Conservation (phyloP, 2,888 invertebrate genomes). For the Hirtodrosophila histrioides region DNA sequence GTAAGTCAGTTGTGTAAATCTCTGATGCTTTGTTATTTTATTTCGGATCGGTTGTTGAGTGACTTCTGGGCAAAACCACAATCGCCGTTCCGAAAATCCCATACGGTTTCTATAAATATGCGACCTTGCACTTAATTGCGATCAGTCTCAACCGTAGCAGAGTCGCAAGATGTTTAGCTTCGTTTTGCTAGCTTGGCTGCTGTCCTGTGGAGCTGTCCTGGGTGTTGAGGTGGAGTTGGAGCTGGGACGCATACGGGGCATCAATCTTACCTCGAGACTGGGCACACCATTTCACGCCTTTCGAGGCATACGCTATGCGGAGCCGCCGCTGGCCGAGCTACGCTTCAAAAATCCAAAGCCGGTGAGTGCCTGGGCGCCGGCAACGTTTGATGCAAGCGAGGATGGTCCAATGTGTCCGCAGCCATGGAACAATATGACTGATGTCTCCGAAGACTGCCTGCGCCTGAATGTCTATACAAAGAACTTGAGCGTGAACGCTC, state of each 20-base stretch:
- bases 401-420: constrained; percentile 87
- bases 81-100: not conserved
- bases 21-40: constrained; percentile 4
- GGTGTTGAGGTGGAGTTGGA: constrained; percentile 71
- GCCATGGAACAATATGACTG: constrained; percentile 69
- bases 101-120: constrained; percentile 20
- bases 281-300: constrained; percentile 77
- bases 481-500: constrained; percentile 43
- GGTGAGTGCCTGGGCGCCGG: constrained; percentile 84
- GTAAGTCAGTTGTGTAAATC: constrained; percentile 9
- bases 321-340: constrained; percentile 77
- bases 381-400: constrained; percentile 85
- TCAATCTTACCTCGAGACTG: constrained; percentile 65
- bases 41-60: constrained; percentile 4
- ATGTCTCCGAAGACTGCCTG: constrained; percentile 86
- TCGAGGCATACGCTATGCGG: constrained; percentile 82
- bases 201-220: constrained; percentile 30
- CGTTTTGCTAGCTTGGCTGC: constrained; percentile 18
- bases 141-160: constrained; percentile 15
- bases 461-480: constrained; percentile 86
- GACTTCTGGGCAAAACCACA: constrained; percentile 24
- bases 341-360: constrained; percentile 84
- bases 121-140: not conserved
- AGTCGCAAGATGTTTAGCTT: constrained; percentile 36
- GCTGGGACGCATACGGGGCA: constrained; percentile 76